phyloP scores from a whole-genome alignment of 2,113 vertebrate genomes.

The Cromileptes altivelis region DNA sequence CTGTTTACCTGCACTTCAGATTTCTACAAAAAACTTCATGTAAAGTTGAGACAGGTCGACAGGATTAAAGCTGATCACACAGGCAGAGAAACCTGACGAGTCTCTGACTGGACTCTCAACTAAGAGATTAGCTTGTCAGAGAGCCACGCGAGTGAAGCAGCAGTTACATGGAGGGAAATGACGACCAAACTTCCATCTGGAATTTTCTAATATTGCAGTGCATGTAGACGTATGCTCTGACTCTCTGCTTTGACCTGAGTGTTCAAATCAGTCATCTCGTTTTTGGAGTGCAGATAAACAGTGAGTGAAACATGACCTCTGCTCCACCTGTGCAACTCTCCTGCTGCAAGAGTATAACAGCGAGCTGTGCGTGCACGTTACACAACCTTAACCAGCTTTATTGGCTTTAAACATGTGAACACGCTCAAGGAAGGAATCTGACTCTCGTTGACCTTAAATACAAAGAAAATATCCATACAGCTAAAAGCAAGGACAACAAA shows the following conservation, averaged over 20 bases:
- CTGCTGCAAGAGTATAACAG: not conserved
- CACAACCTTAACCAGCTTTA: no score
- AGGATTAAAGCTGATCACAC: not conserved
- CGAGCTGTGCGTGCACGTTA: not conserved
- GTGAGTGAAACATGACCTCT: not conserved
- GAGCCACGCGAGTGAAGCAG: no score
- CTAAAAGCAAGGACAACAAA: no score
- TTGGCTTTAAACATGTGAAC: not conserved
- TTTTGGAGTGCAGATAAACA: slow-evolving; percentile 15
- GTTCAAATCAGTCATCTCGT: no score
- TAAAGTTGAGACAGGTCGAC: not conserved
- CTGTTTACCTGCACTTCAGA: slow-evolving; percentile 20
- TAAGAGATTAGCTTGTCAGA: no score
- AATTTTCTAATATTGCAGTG: not conserved
- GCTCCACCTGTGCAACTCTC: slow-evolving; percentile 14
- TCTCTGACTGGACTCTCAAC: no score
- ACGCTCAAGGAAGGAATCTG: not conserved
- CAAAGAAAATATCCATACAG: no score
- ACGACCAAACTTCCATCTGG: not conserved
- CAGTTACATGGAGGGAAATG: not conserved
- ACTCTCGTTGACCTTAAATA: no score
- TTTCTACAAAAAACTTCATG: not conserved
- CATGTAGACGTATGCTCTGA: not conserved
- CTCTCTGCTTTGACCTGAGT: no score
- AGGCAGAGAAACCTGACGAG: not conserved